Percentiles rank a stretch among this genome's conserved stretches.
These are phyloP conservation scores for Ellobius talpinus DNA, from an alignment of 2,113 vertebrate genomes.

Conservation along the genomic window DNA sequence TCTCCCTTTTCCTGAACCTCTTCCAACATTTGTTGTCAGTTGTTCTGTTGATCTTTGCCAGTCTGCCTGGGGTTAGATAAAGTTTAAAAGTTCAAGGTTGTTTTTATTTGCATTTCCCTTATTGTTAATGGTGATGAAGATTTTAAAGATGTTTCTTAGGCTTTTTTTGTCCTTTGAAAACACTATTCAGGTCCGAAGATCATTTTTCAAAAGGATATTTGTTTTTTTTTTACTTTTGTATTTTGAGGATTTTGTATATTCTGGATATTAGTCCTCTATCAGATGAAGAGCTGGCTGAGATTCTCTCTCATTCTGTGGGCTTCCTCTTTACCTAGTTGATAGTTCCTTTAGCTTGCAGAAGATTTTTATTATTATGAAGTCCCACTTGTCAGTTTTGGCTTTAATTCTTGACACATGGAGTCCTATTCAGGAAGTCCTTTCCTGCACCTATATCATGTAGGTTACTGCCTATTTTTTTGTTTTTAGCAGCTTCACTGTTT, in stretches of 20 bases:
- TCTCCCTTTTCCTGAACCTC: background rate
- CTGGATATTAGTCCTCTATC: background rate
- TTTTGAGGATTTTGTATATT: background rate
- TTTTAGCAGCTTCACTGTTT: background rate
- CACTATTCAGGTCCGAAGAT: background rate
- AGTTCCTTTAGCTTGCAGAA: background rate
- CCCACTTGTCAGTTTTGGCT: background rate
- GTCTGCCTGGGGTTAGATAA: background rate
- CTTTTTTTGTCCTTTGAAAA: no score
- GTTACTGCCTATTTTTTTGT: background rate
- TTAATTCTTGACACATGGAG: background rate
- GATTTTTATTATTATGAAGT: background rate
- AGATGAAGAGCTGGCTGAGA: background rate
- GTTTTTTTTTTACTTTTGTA: background rate
- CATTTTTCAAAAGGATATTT: background rate
- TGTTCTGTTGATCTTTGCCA: background rate
- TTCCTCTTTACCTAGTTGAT: background rate
- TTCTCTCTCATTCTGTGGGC: background rate
- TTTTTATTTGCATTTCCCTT: background rate
- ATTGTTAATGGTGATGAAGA: no score
- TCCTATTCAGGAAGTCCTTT: background rate
- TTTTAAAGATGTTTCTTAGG: no score
- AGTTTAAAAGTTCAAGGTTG: background rate
- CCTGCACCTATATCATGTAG: background rate
- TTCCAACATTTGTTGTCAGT: background rate